These are phyloP conservation scores for Huso huso DNA, from an alignment of 2,797 vertebrate species.

Conservation along the genomic window DNA sequence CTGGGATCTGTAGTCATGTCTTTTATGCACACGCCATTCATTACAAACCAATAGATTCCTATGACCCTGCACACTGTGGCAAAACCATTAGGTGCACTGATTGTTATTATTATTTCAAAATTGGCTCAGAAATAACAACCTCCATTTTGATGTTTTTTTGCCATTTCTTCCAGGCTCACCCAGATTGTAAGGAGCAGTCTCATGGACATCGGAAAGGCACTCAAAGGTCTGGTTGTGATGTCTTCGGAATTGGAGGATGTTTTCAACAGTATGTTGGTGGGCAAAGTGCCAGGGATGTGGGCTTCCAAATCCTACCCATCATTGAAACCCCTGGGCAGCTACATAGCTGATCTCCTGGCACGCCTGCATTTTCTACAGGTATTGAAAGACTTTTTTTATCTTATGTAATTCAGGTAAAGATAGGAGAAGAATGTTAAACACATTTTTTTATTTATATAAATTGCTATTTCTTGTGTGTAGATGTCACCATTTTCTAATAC, in stretches of 20 bases:
- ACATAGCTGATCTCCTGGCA: slow-evolving; percentile 71
- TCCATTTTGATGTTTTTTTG: neutral
- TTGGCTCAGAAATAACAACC: neutral
- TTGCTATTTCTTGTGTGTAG: neutral
- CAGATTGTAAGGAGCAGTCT: slow-evolving; percentile 57
- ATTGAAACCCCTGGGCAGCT: slow-evolving; percentile 82
- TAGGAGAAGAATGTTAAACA: neutral
- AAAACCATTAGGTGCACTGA: no score
- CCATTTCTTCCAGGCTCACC: slow-evolving; percentile 47
- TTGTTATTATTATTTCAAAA: no score
- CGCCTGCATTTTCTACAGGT: slow-evolving; percentile 81
- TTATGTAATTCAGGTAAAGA: neutral
- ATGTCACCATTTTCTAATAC: neutral
- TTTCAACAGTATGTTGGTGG: slow-evolving; percentile 76
- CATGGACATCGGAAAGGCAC: slow-evolving; percentile 51
- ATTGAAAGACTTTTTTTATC: slow-evolving; percentile 17
- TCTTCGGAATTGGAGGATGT: slow-evolving; percentile 67
- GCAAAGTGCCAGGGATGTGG: slow-evolving; percentile 80
- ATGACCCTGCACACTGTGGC: no score
- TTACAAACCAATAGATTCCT: no score
- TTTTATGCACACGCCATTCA: no score
- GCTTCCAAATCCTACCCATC: slow-evolving; percentile 84
- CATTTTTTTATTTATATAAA: neutral
- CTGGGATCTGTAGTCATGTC: no score
- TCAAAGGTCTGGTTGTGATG: slow-evolving; percentile 69